Conservation (phyloP, 2,113 vertebrate species). For the Campylorhamphus procurvoides region DNA sequence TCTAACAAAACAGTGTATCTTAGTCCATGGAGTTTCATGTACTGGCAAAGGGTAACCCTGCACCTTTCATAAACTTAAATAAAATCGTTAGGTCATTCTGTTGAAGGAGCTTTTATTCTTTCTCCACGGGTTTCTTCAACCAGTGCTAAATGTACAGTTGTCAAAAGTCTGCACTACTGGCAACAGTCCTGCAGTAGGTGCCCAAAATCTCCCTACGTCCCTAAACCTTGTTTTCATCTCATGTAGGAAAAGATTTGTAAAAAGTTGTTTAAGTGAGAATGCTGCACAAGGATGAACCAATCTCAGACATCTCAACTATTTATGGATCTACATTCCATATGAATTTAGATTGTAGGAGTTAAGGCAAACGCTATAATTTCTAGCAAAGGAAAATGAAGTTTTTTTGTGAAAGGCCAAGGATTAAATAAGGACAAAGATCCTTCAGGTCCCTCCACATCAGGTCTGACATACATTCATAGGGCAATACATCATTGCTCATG, state of each 20-base stretch:
- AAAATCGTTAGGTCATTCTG: neutral
- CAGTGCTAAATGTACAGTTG: neutral
- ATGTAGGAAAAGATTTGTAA: neutral
- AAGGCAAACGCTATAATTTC: neutral
- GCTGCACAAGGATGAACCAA: neutral
- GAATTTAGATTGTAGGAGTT: neutral
- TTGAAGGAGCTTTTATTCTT: neutral
- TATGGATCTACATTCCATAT: neutral
- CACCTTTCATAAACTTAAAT: neutral
- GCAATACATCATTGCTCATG: neutral
- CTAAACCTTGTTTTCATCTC: neutral
- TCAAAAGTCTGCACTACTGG: neutral
- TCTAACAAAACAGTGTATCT: neutral
- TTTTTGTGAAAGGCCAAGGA: neutral
- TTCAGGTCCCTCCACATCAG: neutral
- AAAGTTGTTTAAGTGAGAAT: accelerated
- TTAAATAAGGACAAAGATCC: neutral
- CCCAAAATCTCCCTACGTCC: neutral
- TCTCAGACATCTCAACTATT: neutral
- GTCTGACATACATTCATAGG: neutral
- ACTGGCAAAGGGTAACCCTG: neutral
- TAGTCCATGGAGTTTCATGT: neutral
- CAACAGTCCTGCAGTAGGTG: neutral
- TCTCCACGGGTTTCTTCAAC: neutral
- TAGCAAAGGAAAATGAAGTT: neutral